Conservation (phyloP, 2,888 invertebrate species). For the Agonopterix heracliana region DNA sequence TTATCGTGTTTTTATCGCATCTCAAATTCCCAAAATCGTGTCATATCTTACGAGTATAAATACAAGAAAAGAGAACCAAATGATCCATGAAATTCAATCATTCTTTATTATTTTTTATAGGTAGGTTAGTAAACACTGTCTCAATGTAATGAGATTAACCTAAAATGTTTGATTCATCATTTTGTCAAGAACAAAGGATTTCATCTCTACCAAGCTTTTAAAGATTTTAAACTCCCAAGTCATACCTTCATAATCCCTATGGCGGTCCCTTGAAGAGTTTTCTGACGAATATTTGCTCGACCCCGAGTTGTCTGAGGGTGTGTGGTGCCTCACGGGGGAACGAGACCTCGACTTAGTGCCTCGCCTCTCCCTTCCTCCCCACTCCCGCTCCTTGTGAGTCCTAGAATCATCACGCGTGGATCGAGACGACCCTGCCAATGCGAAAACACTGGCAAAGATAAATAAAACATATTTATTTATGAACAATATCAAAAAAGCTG, state of each 20-base stretch:
- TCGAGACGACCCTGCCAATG: constrained; percentile 82
- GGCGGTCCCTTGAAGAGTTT: constrained; percentile 28
- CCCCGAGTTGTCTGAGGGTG: constrained; percentile 20
- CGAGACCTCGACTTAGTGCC: constrained; percentile 39
- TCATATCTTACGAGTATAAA: no score
- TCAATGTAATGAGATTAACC: no score
- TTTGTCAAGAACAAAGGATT: no score
- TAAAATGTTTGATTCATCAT: no score
- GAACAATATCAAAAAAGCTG: constrained; percentile 18
- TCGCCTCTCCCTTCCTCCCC: constrained; percentile 27
- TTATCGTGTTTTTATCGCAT: no score
- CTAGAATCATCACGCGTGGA: constrained; percentile 75
- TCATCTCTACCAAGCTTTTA: no score
- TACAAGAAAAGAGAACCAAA: no score
- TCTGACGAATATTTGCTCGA: constrained; percentile 22
- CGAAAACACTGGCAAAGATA: constrained; percentile 85
- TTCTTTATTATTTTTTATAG: no score
- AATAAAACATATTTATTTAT: constrained; percentile 60
- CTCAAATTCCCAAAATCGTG: no score
- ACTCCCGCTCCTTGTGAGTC: constrained; percentile 36
- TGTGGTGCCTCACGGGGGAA: constrained; percentile 37
- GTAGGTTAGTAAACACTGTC: no score
- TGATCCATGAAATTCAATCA: no score
- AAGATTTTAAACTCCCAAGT: no score
- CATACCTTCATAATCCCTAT: constrained; percentile 32